phyloP scores from a whole-genome alignment of 2,797 vertebrate genomes.

The Iguana delicatissima region DNA sequence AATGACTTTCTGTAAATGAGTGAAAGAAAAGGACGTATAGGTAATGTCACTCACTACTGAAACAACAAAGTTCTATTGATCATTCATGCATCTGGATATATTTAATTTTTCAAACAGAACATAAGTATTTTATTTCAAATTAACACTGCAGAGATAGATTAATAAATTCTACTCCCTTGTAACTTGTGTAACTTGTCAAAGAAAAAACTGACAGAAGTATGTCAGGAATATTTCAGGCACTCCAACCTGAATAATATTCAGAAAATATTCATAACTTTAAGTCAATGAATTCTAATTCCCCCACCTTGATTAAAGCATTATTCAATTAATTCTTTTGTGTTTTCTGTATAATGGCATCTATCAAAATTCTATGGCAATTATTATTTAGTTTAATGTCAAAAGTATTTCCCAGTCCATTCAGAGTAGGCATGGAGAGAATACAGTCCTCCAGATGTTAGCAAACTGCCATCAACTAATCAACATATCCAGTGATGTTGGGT shows the following conservation, averaged over 20 bases:
- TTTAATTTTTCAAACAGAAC: background rate
- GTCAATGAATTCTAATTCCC: background rate
- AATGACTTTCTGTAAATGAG: conserved; percentile 44
- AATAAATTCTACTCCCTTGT: background rate
- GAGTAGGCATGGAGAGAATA: background rate
- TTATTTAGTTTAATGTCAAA: conserved; percentile 9
- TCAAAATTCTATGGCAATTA: background rate
- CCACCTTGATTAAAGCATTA: background rate
- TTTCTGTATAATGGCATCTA: background rate
- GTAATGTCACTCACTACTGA: background rate
- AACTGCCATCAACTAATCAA: background rate
- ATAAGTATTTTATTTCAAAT: background rate
- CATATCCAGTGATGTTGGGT: background rate
- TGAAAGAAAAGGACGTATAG: conserved; percentile 52
- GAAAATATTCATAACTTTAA: background rate
- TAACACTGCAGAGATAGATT: background rate
- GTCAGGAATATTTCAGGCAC: background rate
- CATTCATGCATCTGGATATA: background rate
- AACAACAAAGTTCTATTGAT: background rate
- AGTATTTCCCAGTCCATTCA: background rate
- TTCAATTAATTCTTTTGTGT: background rate
- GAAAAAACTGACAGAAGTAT: background rate
- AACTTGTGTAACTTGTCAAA: background rate
- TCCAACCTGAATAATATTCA: conserved; percentile 3
- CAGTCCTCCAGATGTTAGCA: background rate